Evolutionary conservation across 2,888 invertebrate species (phyloP).

Genomic region (Sabatieria punctata): DNA sequence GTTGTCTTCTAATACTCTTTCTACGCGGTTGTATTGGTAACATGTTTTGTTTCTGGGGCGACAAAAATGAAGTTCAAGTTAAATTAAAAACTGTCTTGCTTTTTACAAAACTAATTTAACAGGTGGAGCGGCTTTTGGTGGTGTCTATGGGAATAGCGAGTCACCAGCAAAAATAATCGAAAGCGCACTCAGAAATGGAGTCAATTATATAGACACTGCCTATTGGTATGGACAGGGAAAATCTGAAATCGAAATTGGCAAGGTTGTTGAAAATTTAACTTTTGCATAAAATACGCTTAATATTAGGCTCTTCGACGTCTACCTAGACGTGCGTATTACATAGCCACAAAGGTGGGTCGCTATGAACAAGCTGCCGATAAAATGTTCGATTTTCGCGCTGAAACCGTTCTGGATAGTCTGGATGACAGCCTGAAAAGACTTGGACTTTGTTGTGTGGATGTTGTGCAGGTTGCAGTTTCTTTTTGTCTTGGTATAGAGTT

Average conservation of each 20-base stretch:
- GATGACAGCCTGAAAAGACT: neutral
- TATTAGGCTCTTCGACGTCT: slow-evolving; percentile 49
- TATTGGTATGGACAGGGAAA: no score
- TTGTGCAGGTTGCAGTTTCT: neutral
- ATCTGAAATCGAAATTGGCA: slow-evolving; percentile 61
- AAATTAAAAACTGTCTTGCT: no score
- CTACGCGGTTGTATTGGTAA: no score
- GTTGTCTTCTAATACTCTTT: no score
- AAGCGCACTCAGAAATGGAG: slow-evolving; percentile 52
- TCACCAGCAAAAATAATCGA: slow-evolving; percentile 46
- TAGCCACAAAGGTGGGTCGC: slow-evolving; percentile 70
- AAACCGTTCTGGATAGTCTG: neutral
- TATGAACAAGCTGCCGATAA: slow-evolving; percentile 41
- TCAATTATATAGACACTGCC: slow-evolving; percentile 74
- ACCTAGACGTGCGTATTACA: slow-evolving; percentile 59
- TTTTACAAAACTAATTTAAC: no score
- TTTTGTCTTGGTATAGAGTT: no score
- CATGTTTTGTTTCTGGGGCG: no score
- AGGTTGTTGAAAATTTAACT: no score
- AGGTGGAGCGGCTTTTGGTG: no score
- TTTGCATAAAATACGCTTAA: neutral
- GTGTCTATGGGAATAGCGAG: no score
- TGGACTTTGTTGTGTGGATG: neutral
- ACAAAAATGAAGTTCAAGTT: no score
- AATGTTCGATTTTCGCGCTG: slow-evolving; percentile 10